Conservation (phyloP, 2,888 invertebrate genomes). For the Drosophila meridionalis region DNA sequence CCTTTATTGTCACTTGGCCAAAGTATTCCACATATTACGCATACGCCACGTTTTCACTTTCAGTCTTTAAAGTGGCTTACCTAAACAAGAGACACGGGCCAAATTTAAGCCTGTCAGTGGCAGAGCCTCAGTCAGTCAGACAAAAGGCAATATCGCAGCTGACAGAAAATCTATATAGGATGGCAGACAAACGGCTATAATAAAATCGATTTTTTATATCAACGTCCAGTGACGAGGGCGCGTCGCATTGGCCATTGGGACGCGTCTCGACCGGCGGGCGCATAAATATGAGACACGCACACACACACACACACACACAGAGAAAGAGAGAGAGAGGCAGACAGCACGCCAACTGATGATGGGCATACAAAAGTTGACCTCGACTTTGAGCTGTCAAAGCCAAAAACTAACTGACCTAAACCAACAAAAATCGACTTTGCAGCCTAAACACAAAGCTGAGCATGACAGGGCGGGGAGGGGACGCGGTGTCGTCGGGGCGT, state of each 20-base stretch:
- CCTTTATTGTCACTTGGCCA: background rate
- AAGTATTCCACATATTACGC: constrained; percentile 7
- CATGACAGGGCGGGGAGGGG: constrained; percentile 55
- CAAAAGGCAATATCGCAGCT: constrained; percentile 62
- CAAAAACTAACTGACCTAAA: constrained; percentile 83
- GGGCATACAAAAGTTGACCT: constrained; percentile 82
- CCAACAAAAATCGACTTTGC: constrained; percentile 81
- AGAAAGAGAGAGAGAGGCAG: background rate
- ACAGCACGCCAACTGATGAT: constrained; percentile 65
- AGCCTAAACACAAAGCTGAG: constrained; percentile 69
- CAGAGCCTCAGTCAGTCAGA: constrained; percentile 42
- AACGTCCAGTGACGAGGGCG: constrained; percentile 70
- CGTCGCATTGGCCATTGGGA: constrained; percentile 57
- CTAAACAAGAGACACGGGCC: constrained; percentile 24
- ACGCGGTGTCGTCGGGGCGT: constrained; percentile 53
- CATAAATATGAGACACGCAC: constrained; percentile 63
- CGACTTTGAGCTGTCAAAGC: constrained; percentile 83
- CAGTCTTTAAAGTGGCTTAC: constrained; percentile 42
- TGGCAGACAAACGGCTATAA: constrained; percentile 66
- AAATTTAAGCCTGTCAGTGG: constrained; percentile 64
- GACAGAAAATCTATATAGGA: constrained; percentile 77
- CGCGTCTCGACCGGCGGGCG: constrained; percentile 63
- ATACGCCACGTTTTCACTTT: constrained; percentile 39
- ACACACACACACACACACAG: constrained; percentile 15
- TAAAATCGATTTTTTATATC: constrained; percentile 79